These are phyloP conservation scores for Poecilia wingei DNA, from an alignment of 2,797 vertebrate genomes.

Conservation along the genomic window DNA sequence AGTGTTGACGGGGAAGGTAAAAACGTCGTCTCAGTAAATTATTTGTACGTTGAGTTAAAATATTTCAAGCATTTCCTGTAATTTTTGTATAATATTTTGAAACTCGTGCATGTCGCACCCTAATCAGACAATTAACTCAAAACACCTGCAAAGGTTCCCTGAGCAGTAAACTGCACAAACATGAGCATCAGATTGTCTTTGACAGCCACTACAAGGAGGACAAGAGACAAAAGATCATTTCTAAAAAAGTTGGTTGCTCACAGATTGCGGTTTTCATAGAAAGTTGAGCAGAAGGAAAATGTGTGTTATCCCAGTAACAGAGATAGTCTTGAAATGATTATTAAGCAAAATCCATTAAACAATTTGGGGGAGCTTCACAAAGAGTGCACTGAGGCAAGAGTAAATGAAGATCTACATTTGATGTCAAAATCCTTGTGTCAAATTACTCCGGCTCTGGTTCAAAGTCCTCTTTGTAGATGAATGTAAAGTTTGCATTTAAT, in stretches of 20 bases:
- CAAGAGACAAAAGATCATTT: background rate
- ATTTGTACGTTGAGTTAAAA: background rate
- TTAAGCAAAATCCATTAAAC: too few relatives aligned
- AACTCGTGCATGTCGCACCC: background rate
- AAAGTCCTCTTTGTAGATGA: too few relatives aligned
- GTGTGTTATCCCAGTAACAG: too few relatives aligned
- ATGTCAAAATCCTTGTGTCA: background rate
- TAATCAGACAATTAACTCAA: background rate
- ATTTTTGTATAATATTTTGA: background rate
- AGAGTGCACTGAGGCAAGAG: too few relatives aligned
- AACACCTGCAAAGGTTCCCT: background rate
- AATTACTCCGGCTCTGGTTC: background rate
- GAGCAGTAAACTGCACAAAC: background rate
- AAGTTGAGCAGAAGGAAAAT: too few relatives aligned
- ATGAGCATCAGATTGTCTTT: background rate
- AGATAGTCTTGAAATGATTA: too few relatives aligned
- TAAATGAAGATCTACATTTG: too few relatives aligned
- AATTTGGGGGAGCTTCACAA: too few relatives aligned
- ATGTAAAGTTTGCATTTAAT: too few relatives aligned
- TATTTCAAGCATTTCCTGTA: background rate
- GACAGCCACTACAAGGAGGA: background rate
- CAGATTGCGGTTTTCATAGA: too few relatives aligned
- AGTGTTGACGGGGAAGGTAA: conserved; percentile 84
- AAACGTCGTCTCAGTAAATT: background rate
- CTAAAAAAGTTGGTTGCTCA: too few relatives aligned